phyloP scores from a whole-genome alignment of 2,888 invertebrate genomes.

The Hypercompe scribonia region DNA sequence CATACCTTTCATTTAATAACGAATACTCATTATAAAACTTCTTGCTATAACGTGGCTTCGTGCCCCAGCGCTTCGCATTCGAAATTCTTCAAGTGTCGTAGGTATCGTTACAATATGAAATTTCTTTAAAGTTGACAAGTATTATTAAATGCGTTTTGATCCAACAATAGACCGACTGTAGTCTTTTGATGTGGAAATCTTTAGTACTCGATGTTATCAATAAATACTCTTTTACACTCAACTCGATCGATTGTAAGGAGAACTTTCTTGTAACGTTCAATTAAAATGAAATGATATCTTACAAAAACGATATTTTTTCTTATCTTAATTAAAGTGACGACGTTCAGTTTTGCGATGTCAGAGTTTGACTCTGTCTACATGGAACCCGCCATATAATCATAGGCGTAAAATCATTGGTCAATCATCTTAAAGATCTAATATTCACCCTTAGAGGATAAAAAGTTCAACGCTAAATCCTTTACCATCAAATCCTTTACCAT shows the following conservation, averaged over 20 bases:
- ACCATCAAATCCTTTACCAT: background rate
- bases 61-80: constrained; percentile 1
- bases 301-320: no score
- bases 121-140: constrained; percentile 20
- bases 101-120: constrained; percentile 20
- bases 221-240: background rate
- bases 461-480: background rate
- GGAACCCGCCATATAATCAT: no score
- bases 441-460: background rate
- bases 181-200: constrained; percentile 23
- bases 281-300: background rate
- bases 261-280: background rate
- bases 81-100: constrained; percentile 13
- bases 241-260: background rate
- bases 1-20: background rate
- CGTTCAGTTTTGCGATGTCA: background rate
- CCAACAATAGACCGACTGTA: constrained; percentile 3
- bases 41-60: background rate
- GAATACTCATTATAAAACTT: background rate
- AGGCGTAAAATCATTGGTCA: background rate
- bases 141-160: constrained; percentile 19
- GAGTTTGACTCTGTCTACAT: background rate
- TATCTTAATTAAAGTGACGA: no score
- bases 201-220: constrained; percentile 12
- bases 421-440: background rate